These are phyloP conservation scores for Chaetophractus vellerosus DNA, from an alignment of 2,797 vertebrate genomes.

Conservation along the genomic window DNA sequence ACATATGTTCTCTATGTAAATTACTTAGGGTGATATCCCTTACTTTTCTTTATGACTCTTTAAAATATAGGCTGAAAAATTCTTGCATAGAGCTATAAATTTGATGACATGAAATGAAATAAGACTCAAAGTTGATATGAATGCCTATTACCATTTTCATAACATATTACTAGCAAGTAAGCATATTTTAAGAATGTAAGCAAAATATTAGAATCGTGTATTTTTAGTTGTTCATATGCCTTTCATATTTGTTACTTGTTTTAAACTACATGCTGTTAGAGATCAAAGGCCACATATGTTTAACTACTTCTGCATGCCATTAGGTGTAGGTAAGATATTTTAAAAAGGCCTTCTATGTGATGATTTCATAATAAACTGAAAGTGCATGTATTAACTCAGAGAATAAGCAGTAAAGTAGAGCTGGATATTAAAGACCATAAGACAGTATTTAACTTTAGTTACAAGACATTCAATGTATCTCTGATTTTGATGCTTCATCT, in stretches of 20 bases:
- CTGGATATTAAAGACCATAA: not conserved
- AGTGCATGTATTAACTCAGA: not conserved
- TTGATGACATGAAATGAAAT: slow-evolving; percentile 2
- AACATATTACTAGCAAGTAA: slow-evolving; percentile 49
- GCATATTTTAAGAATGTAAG: slow-evolving; percentile 21
- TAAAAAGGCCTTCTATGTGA: slow-evolving; percentile 33
- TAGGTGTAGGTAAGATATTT: not conserved
- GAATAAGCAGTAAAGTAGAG: not conserved
- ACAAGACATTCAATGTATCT: not conserved
- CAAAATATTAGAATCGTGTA: slow-evolving; percentile 36
- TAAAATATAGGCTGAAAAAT: slow-evolving; percentile 36
- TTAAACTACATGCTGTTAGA: slow-evolving; percentile 28
- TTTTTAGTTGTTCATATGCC: slow-evolving; percentile 1
- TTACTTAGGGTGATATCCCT: not conserved
- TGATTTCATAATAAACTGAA: slow-evolving; percentile 46
- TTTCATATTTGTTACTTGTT: slow-evolving; percentile 19
- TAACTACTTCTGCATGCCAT: slow-evolving; percentile 5
- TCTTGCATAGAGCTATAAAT: not conserved
- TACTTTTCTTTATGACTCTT: not conserved
- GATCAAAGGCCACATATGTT: slow-evolving; percentile 54
- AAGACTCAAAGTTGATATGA: not conserved
- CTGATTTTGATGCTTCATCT: not conserved
- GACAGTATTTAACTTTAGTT: slow-evolving; percentile 3
- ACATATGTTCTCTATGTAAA: too few species aligned
- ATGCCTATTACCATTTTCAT: not conserved